Evolutionary conservation across 2,113 vertebrate genomes (phyloP).

Genomic region (Raja brachyura): DNA sequence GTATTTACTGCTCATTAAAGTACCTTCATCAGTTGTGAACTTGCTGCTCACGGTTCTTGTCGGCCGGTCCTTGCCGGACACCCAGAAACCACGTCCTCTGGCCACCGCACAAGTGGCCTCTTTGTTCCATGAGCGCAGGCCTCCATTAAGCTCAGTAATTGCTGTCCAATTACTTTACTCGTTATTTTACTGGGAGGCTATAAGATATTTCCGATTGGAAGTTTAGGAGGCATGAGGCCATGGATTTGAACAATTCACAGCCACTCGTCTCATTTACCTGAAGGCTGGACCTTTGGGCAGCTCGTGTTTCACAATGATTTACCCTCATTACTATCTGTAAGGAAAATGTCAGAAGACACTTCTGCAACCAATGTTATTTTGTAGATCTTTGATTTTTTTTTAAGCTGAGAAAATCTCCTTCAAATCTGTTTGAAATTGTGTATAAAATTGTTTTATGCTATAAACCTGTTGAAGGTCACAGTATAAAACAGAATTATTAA

Average conservation of each 20-base stretch:
- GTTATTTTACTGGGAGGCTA: not conserved
- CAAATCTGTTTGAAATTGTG: not conserved
- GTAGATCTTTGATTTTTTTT: not conserved
- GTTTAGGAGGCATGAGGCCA: not conserved
- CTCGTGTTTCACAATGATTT: not conserved
- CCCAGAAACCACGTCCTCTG: not conserved
- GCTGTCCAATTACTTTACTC: not conserved
- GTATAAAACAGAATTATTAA: not conserved
- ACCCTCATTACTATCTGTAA: not conserved
- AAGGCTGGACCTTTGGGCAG: not conserved
- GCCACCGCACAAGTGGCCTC: not conserved
- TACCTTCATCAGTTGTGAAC: not conserved
- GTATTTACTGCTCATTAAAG: constrained; percentile 17
- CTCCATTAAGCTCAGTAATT: not conserved
- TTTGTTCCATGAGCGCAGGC: not conserved
- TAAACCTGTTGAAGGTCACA: not conserved
- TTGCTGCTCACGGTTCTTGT: not conserved
- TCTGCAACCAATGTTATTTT: not conserved
- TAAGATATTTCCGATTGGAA: not conserved
- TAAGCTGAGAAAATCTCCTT: not conserved
- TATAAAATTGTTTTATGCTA: too few species aligned
- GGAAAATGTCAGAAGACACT: not conserved
- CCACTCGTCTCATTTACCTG: not conserved
- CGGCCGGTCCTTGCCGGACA: too few species aligned
- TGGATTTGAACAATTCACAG: not conserved